Conservation (phyloP, 2,113 vertebrate genomes). For the Pachyramphus minor region DNA sequence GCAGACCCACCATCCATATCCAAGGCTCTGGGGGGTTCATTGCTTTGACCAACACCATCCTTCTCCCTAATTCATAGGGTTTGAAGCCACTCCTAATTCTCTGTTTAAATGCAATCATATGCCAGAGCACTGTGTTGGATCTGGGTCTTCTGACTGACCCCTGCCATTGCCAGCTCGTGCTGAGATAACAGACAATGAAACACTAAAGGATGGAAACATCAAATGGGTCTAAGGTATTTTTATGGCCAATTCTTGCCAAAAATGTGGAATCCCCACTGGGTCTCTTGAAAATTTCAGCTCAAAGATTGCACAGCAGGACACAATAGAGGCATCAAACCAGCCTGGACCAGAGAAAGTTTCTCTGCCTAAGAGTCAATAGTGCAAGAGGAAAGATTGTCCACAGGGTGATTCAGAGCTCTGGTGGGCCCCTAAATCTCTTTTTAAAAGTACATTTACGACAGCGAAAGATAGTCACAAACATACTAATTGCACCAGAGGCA, state of each 20-base stretch:
- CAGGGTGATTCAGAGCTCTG: not conserved
- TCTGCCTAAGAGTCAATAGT: not conserved
- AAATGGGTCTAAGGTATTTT: not conserved
- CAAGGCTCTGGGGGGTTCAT: not conserved
- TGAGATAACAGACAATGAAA: not conserved
- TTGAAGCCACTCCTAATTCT: not conserved
- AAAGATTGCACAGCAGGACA: not conserved
- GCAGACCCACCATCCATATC: not conserved
- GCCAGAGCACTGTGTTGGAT: not conserved
- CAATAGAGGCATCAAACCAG: not conserved
- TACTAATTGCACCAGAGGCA: not conserved
- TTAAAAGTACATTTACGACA: not conserved
- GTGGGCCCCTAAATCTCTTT: not conserved
- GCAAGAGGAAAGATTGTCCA: not conserved
- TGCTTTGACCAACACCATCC: not conserved
- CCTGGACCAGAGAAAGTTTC: not conserved
- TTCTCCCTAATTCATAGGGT: not conserved
- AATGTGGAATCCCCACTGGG: not conserved
- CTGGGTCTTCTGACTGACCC: not conserved
- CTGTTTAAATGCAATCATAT: not conserved
- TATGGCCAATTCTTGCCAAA: conserved; percentile 6
- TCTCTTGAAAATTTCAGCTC: conserved; percentile 16
- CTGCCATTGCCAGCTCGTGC: not conserved
- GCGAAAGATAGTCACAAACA: conserved; percentile 2
- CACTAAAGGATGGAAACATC: not conserved